Base-by-base conservation (phyloP, 1,140 invertebrate genomes). In the Carcinoscorpius rotundicauda region DNA sequence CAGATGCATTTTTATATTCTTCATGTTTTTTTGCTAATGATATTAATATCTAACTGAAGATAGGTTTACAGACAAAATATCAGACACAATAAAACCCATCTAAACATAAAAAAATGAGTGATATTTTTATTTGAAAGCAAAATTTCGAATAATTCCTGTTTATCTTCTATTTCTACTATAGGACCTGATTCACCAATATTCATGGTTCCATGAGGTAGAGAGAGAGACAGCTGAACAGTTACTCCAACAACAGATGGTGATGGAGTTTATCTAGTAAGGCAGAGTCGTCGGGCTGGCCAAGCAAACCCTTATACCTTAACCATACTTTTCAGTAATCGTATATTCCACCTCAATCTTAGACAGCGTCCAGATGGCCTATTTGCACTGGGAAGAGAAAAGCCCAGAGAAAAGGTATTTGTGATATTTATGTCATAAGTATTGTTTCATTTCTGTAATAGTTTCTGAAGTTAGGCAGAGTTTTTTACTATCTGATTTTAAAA, bases 361-460 rank as follows among this genome's bases (percentile, higher is more conserved):
- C 58, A 65, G 58, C 61, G 69, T 64, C 8, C 60, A 5, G 72
- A 75, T 64, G 62, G 63, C 9, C 68, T 57, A 29, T 74, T 66
- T 65, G 72, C 74, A 49, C 66, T 75, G n/a, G 74, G 74, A 11
- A 71, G 62, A 60, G 72, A 73, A 63, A 75, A 75, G 60, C 51
- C 62, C 6, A 72, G 66, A 68, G 74, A 75, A 67, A 71, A 73
- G 68, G 73, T 74, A 61, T 52, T 6, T 51, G 50, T 5, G 10
- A 29, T 29, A 29, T 29, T 29, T 29, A 29, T 29, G 29, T 29
- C 29, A 29, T 29, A 29, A 29, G 29, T 29, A 29, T 29, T 29
- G 29, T 29, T 29, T 29, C 29, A 2, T 29, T 29, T 29, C 2
- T 29, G 29, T 29, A 29, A 29, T 29, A 29, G 29, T 29, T 29